A percentile compares a stretch with the other conserved stretches of the same genome.
These are phyloP conservation scores for Brachypalpus laphriformis DNA, from an alignment of 2,888 invertebrate genomes.

Conservation along the genomic window DNA sequence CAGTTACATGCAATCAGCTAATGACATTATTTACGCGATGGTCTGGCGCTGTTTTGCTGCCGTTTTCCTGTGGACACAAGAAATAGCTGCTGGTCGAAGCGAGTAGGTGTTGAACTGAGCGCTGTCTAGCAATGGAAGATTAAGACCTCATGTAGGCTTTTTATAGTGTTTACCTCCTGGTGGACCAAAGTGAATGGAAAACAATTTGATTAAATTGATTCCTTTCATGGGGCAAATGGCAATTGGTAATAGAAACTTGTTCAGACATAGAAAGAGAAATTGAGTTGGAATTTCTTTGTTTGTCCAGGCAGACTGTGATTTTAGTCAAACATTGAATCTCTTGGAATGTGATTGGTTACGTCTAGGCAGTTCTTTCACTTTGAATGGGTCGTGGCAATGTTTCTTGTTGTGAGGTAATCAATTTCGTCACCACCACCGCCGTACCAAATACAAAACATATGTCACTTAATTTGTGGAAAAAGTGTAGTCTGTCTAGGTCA, in stretches of 20 bases:
- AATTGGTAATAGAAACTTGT: not conserved
- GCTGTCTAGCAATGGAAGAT: conserved; percentile 56
- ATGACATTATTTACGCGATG: conserved; percentile 74
- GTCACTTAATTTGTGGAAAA: too few relatives aligned
- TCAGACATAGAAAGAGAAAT: not conserved
- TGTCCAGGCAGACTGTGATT: not conserved
- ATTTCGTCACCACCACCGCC: too few relatives aligned
- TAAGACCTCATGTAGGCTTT: conserved; percentile 70
- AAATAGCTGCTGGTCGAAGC: conserved; percentile 33
- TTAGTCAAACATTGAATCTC: too few relatives aligned
- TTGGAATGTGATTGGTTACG: too few relatives aligned
- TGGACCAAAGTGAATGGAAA: conserved; percentile 32
- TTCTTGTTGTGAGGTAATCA: too few relatives aligned
- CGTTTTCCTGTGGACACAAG: conserved; percentile 50
- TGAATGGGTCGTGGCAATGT: too few relatives aligned
- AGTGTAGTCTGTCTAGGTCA: too few relatives aligned
- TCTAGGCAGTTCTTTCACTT: too few relatives aligned
- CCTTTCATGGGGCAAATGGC: conserved; percentile 16
- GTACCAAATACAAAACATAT: too few relatives aligned
- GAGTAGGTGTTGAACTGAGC: conserved; percentile 68
- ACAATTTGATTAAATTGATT: conserved; percentile 50
- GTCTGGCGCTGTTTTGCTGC: conserved; percentile 62
- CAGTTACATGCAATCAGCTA: conserved; percentile 74
- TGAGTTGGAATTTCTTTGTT: not conserved
- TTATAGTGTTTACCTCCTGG: conserved; percentile 54